These are phyloP conservation scores for Sebastes vulpes DNA, from an alignment of 2,797 vertebrate species.

Conservation along the genomic window DNA sequence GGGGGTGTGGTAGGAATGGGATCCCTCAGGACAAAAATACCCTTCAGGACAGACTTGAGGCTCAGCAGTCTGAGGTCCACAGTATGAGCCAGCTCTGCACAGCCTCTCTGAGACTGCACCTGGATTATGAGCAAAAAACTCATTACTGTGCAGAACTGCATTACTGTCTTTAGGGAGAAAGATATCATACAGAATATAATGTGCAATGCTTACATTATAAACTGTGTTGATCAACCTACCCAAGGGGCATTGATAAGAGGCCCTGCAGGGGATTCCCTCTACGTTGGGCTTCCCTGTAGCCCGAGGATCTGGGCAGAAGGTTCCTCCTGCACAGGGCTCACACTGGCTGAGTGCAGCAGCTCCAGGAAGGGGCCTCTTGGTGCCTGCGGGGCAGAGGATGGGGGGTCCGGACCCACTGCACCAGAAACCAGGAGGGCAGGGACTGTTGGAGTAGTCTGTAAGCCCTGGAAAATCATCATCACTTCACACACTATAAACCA, in stretches of 20 bases:
- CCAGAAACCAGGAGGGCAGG: constrained; percentile 92
- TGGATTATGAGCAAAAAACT: constrained; percentile 63
- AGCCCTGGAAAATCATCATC: constrained; percentile 71
- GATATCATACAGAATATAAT: neutral
- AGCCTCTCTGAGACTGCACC: constrained; percentile 87
- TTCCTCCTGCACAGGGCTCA: constrained; percentile 87
- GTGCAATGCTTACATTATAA: neutral
- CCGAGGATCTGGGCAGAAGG: constrained; percentile 88
- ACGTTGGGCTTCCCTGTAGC: constrained; percentile 84
- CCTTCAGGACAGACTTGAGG: constrained; percentile 89
- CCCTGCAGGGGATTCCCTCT: constrained; percentile 86
- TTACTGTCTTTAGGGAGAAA: neutral
- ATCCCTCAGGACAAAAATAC: constrained; percentile 90
- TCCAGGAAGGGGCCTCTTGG: constrained; percentile 86
- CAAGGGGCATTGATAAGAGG: constrained; percentile 89
- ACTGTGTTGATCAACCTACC: constrained; percentile 73
- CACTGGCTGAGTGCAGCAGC: constrained; percentile 87
- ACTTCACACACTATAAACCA: neutral
- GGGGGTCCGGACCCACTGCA: constrained; percentile 88
- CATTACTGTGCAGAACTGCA: neutral
- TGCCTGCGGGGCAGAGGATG: constrained; percentile 90
- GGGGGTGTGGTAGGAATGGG: constrained; percentile 82
- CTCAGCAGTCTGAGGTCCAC: constrained; percentile 84
- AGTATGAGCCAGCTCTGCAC: constrained; percentile 91
- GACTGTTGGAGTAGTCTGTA: constrained; percentile 80